A percentile compares a stretch with the other conserved stretches of the same genome.
Conservation (phyloP, 1,140 invertebrate species). For the Heliconius nattereri region DNA sequence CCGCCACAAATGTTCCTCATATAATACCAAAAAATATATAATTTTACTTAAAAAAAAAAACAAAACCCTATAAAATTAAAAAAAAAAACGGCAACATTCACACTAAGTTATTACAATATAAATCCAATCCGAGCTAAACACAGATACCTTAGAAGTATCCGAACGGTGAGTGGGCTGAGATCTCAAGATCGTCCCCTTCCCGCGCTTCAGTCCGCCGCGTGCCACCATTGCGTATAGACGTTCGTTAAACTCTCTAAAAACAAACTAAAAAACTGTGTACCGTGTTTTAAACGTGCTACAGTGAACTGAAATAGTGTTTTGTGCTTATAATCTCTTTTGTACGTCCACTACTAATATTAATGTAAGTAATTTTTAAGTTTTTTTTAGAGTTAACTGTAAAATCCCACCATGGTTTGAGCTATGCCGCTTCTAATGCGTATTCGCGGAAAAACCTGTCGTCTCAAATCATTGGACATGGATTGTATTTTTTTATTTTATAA, state of each 20-base stretch:
- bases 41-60: background rate
- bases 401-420: constrained; percentile 68
- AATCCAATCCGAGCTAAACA: constrained; percentile 16
- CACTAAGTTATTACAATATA: constrained; percentile 9
- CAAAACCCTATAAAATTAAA: background rate
- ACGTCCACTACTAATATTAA: constrained; percentile 53
- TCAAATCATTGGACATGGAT: constrained; percentile 56
- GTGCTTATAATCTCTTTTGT: constrained; percentile 57
- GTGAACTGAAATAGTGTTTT: constrained; percentile 52
- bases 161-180: constrained; percentile 50
- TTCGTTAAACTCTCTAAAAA: background rate
- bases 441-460: constrained; percentile 71
- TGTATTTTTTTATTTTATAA: constrained; percentile 46
- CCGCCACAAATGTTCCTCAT: no score
- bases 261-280: constrained; percentile 52
- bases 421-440: constrained; percentile 63
- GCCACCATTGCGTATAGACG: constrained; percentile 48
- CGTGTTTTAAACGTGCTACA: constrained; percentile 56
- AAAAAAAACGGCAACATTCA: background rate
- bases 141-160: constrained; percentile 42
- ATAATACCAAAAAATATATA: background rate
- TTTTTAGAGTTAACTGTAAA: constrained; percentile 74
- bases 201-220: constrained; percentile 57
- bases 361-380: constrained; percentile 56
- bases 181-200: constrained; percentile 48